Conservation (phyloP, 1,140 invertebrate genomes). For the Megalonaias nervosa region DNA sequence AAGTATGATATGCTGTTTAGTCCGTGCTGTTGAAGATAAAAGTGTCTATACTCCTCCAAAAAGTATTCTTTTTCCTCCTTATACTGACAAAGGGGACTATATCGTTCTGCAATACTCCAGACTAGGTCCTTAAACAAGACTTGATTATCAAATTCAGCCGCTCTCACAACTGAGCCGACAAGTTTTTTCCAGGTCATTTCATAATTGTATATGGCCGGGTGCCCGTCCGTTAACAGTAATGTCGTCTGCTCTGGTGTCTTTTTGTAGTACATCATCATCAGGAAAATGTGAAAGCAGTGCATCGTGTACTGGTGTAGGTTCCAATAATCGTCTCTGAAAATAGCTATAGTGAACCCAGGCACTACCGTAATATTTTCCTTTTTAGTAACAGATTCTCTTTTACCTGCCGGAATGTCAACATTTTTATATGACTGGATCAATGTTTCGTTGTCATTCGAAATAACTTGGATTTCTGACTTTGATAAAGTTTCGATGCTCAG, state of each 20-base stretch:
- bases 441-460: too few species aligned
- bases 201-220: background rate
- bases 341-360: background rate
- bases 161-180: background rate
- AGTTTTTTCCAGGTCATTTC: background rate
- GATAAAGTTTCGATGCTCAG: too few species aligned
- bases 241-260: background rate
- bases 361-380: background rate
- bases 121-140: background rate
- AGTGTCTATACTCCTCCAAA: conserved; percentile 55
- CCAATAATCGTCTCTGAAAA: background rate
- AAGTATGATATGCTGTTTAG: conserved; percentile 14
- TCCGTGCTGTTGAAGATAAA: conserved; percentile 48
- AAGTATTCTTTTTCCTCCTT: too few species aligned
- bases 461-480: too few species aligned
- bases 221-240: background rate
- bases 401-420: too few species aligned
- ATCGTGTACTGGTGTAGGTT: background rate
- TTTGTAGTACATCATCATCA: background rate
- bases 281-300: background rate
- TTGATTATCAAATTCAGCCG: background rate
- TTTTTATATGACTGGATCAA: too few species aligned
- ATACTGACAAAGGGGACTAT: background rate
- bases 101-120: background rate
- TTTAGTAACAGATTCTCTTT: too few species aligned